Base-by-base conservation (phyloP, 2,113 vertebrate species). In the Myxocyprinus asiaticus region DNA sequence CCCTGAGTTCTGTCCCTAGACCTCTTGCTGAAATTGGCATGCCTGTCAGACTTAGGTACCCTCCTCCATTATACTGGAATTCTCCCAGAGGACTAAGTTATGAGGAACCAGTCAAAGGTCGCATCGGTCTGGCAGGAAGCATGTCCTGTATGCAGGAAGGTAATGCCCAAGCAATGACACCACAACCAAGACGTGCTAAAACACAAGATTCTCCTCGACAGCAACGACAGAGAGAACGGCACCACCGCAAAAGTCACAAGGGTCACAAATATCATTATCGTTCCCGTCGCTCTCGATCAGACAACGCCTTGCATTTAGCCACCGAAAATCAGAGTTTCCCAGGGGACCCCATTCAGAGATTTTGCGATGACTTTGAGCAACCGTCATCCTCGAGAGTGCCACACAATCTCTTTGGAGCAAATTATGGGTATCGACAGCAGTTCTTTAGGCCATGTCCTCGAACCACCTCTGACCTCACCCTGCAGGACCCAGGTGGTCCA, bases 251-350 rank as follows among this genome's bases (percentile, higher is more conserved):
- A 0, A 92, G 95, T 92, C 64, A 94, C 0, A 94, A 95, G 82
- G 90, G 86, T 10, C 93, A 91, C 84, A 84, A 72, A 47, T 83
- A 82, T 6, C 91, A 95, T 74, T 90, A 95, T 67, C 92, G 95
- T 5, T 98, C 96, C 0, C 94, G 96, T 0, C 94, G 96, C 0
- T 98, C 97, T 2, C 96, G 97, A 47, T 99, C 97, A 0, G 97
- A 99, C 85, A 99, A 99, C 0, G 97, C 97, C 48, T 93, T 99
- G 62, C 96, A 99, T 80, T 91, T 99, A 83, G 94, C 94, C 67
- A 94, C 95, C 0, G 96, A 98, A 76, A 92, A 95, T 48, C 94
- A 94, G 43, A 76, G 90, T 73, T 94, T 94, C 56, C 83, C 94
- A 43, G 92, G 94, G 82, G 96, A 97, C 82, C 92, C 92, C 64